Conservation (phyloP, 2,797 vertebrate species). For the Epinephelus awoara region DNA sequence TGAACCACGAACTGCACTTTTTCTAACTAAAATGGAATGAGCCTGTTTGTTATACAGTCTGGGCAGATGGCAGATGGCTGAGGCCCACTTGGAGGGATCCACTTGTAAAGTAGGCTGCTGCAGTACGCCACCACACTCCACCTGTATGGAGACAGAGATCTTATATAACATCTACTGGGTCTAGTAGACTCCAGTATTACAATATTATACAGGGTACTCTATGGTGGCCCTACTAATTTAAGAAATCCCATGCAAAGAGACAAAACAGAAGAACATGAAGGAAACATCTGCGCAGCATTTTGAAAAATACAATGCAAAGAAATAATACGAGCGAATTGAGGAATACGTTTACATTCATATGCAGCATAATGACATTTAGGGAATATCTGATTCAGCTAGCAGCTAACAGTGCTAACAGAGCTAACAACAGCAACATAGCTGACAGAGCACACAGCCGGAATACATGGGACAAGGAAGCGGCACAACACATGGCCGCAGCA, state of each 20-base stretch:
- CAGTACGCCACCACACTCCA: conserved; percentile 11
- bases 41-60: conserved; percentile 39
- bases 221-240: neutral
- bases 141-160: conserved; percentile 27
- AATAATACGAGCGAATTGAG: no score
- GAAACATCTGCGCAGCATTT: neutral
- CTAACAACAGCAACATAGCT: no score
- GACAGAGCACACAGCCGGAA: no score
- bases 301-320: neutral
- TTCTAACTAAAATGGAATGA: conserved; percentile 41
- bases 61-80: conserved; percentile 67
- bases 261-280: neutral
- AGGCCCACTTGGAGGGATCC: conserved; percentile 26
- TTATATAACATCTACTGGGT: neutral
- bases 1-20: conserved; percentile 4
- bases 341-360: no score
- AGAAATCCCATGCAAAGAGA: neutral
- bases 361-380: no score
- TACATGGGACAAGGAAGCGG: no score
- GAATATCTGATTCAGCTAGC: no score
- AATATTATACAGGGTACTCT: neutral
- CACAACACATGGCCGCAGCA: no score
- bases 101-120: conserved; percentile 9
- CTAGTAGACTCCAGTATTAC: no score
- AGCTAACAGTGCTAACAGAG: no score